Evolutionary conservation across 2,113 vertebrate species (phyloP), one percentile per base, ranked within the genome.

Genomic region (Ochotona princeps): DNA sequence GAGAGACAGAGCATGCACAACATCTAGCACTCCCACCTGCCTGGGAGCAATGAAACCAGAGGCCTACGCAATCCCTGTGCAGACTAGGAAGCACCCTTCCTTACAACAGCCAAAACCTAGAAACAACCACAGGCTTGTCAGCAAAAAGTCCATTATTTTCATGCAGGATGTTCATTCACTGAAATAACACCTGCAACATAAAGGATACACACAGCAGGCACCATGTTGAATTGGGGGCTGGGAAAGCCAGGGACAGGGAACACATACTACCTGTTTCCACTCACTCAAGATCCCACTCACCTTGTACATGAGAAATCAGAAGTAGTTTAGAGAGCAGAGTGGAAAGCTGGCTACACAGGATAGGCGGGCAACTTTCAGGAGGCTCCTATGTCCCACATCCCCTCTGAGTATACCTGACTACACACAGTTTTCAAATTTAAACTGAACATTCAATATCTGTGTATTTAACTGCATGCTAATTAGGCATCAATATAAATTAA

Each of bases 241-340:
- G 83, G 89, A n/a, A 90, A 69, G 38, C 4, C 60, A 89, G 49
- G 84, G 65, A 87, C 20, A 61, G 88, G 25, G 57, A 75, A 74
- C 49, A 66, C 7, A 23, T 26, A 61, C 11, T 86, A 26, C 13
- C 20, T 84, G 5, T 87, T 79, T 95, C 32, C 23, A 83, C 38
- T 87, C 32, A 38, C 7, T 32, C 23, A 67, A 76, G 91, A 75
- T 26, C 15, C 18, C 93, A 54, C 17, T 66, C 75, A 25, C 44
- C 15, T 49, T 35, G 35, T 25, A 20, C 14, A 13, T 70, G 38
- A 86, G 74, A 86, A 80, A 69, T 25, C 35, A 75, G 32, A 85
- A 74, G 32, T 14, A 69, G 49, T 6, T 79, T 54, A 2, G 61
- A 25, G 21, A 13, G n/a, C 9, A 0, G 18, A 0, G 18, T 47